Evolutionary conservation across 2,797 vertebrate genomes (phyloP).

Genomic region (Philypnodon macrostomus): DNA sequence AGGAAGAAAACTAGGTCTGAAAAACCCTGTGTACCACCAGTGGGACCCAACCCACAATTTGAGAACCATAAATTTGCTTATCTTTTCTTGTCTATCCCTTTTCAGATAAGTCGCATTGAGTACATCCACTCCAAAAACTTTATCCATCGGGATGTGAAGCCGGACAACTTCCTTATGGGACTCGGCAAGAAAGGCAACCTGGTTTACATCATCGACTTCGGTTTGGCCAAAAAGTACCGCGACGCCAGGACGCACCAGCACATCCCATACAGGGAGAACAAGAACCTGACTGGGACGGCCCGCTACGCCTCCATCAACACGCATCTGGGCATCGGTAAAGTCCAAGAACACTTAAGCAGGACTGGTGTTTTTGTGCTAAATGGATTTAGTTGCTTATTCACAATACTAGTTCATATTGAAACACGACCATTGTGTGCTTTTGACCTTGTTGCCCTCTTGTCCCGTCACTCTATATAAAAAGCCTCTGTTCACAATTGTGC

Average conservation of each 20-base stretch:
- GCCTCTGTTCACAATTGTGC: neutral
- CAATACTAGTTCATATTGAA: neutral
- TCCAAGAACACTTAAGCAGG: neutral
- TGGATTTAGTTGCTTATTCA: neutral
- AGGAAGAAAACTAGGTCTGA: too few relatives aligned
- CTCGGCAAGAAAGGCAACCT: constrained; percentile 96
- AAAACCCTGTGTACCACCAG: too few relatives aligned
- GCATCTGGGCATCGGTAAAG: constrained; percentile 92
- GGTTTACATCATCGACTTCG: constrained; percentile 98
- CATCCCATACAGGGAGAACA: constrained; percentile 97
- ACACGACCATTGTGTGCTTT: neutral
- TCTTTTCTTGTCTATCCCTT: constrained; percentile 6
- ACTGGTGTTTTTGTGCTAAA: neutral
- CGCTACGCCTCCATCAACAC: constrained; percentile 97
- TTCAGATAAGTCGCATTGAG: constrained; percentile 93
- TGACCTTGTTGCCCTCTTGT: neutral
- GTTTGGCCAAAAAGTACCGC: constrained; percentile 94
- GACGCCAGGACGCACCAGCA: constrained; percentile 96
- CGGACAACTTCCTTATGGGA: constrained; percentile 97
- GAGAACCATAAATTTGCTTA: neutral
- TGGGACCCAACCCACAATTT: too few relatives aligned
- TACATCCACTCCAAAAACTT: constrained; percentile 99
- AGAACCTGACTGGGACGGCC: constrained; percentile 95
- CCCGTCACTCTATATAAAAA: constrained; percentile 5
- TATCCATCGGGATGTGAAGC: constrained; percentile 95